Base-by-base conservation (phyloP, 2,888 invertebrate genomes). In the Anthrax anthrax region DNA sequence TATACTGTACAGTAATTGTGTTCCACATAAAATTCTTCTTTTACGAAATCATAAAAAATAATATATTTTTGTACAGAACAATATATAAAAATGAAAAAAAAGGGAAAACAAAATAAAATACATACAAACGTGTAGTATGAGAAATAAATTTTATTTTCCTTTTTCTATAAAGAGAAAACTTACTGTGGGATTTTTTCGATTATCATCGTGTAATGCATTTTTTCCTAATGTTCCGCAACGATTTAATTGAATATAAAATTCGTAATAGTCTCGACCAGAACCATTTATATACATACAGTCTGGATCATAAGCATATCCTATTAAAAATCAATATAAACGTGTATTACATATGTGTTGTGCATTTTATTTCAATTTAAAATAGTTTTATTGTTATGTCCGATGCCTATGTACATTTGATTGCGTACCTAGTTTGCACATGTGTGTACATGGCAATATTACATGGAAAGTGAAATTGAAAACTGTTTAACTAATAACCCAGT, bases 21-120 rank as follows among this genome's bases (percentile, higher is more conserved):
- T 92, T 92, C 91, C 91, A 92, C 92, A 92, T 92, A 58, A 91
- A 80, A 65, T 91, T 91, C 77, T 91, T 86, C 86, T 86, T 71
- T 40, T n/a, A 37, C 43, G 41, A 39, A 49, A 39, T 27, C 42
- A n/a, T n/a, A n/a, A n/a, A n/a, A n/a, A n/a, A n/a, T n/a, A n/a
- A n/a, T n/a, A n/a, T n/a, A n/a, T n/a, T n/a, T n/a, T n/a, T n/a
- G n/a, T n/a, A n/a, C n/a, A n/a, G 23, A 23, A 23, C 4, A 8
- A 23, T 23, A 6, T 8, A 23, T 23, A 23, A 23, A 23, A n/a
- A n/a, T n/a, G 32, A 23, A 49, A 39, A 47, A 18, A 9, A 34
- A 13, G 4, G 37, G n/a, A 19, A 42, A 18, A 12, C n/a, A 17
- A 40, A n/a, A 34, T 18, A 27, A 32, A 14, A 6, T 23, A 6